These are phyloP conservation scores for Campopleginae sp. DNA, from an alignment of 2,888 invertebrate species.

Conservation along the genomic window DNA sequence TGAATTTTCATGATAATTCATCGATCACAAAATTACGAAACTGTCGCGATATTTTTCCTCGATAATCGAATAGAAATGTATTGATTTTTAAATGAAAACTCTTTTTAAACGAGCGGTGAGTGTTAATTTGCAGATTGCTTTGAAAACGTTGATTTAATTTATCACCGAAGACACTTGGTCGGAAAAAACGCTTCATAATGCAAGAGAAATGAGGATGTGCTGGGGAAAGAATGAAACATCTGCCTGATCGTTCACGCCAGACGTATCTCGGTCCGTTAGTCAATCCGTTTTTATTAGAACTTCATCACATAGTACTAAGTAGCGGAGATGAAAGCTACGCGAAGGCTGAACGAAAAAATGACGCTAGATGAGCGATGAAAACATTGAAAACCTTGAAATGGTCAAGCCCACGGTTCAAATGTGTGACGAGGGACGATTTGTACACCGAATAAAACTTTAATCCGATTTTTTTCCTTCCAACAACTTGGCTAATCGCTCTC, in stretches of 20 bases:
- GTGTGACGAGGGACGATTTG: background rate
- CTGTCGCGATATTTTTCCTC: too few species aligned
- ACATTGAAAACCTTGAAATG: background rate
- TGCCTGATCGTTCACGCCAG: constrained; percentile 31
- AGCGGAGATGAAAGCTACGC: constrained; percentile 16
- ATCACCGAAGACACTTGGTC: background rate
- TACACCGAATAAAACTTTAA: background rate
- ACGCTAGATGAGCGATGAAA: background rate
- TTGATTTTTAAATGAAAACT: background rate
- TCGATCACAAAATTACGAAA: too few species aligned
- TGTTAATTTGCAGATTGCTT: background rate
- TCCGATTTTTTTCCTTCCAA: background rate
- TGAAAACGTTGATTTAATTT: background rate
- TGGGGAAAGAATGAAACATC: constrained; percentile 39
- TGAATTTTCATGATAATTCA: too few species aligned
- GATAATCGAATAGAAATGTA: background rate
- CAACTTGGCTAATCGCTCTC: background rate
- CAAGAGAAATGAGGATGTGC: constrained; percentile 29
- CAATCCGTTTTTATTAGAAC: constrained; percentile 50
- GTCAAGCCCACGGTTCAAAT: background rate
- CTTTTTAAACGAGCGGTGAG: background rate
- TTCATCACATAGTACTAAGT: background rate
- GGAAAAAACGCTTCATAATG: background rate
- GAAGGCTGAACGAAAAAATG: background rate
- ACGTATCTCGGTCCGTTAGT: constrained; percentile 48